Evolutionary conservation across 2,888 invertebrate species (phyloP).

Genomic region (Heliothis peltigera): DNA sequence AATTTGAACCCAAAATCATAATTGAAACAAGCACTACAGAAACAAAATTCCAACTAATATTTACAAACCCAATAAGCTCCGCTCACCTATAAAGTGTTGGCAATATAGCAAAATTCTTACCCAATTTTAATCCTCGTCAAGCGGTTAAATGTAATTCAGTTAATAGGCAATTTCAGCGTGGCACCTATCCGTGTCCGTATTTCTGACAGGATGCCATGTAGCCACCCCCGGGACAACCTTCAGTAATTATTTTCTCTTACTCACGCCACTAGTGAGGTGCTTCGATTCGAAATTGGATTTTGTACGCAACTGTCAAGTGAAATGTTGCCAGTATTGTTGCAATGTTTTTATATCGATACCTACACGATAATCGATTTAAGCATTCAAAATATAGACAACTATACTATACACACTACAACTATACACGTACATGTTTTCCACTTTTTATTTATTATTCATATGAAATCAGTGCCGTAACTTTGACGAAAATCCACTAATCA

Average conservation of each 20-base stretch:
- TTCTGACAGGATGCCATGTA: conserved; percentile 64
- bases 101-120: conserved; percentile 57
- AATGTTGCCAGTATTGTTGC: conserved; percentile 11
- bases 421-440: not conserved
- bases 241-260: conserved; percentile 67
- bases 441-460: not conserved
- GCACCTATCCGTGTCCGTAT: conserved; percentile 64
- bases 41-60: conserved; percentile 34
- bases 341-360: not conserved
- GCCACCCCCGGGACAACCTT: conserved; percentile 65
- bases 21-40: conserved; percentile 1
- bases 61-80: conserved; percentile 38
- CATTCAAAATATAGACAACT: no score
- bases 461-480: not conserved
- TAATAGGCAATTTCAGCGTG: conserved; percentile 70
- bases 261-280: conserved; percentile 48
- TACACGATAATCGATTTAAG: no score
- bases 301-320: conserved; percentile 41
- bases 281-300: conserved; percentile 63
- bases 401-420: no score
- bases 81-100: conserved; percentile 24
- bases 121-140: conserved; percentile 65
- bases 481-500: not conserved
- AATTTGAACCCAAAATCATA: not conserved
- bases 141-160: conserved; percentile 66